These are phyloP conservation scores for Matsumurasca onukii DNA, from an alignment of 1,140 invertebrate species.

Conservation along the genomic window DNA sequence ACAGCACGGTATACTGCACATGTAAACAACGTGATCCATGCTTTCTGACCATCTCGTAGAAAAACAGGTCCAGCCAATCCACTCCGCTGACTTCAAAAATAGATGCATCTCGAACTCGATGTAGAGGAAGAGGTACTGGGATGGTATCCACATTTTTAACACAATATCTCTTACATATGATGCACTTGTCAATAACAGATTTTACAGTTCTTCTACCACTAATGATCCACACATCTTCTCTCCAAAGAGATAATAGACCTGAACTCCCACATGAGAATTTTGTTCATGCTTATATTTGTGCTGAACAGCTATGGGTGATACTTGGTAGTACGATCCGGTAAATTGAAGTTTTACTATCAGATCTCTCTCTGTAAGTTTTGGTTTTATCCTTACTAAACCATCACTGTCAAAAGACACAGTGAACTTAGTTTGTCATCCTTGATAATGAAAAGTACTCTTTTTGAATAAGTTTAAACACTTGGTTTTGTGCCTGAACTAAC, in stretches of 20 bases:
- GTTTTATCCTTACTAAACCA: too few relatives aligned
- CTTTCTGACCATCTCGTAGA: background rate
- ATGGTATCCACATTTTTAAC: background rate
- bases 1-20: constrained; percentile 45
- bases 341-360: too few relatives aligned
- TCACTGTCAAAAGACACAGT: too few relatives aligned
- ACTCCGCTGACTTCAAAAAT: background rate
- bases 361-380: too few relatives aligned
- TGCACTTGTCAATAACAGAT: background rate
- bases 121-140: background rate
- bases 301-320: too few relatives aligned
- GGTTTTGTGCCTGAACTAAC: too few relatives aligned
- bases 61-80: background rate
- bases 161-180: background rate
- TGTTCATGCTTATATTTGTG: too few relatives aligned
- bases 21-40: background rate
- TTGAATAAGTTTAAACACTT: too few relatives aligned
- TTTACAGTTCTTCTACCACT: background rate
- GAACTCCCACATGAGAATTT: constrained; percentile 1
- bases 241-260: background rate
- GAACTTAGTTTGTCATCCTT: too few relatives aligned
- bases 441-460: too few relatives aligned
- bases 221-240: background rate
- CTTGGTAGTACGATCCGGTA: too few relatives aligned
- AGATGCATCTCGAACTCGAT: background rate